Percentiles rank a stretch among this genome's conserved stretches.
These are phyloP conservation scores for Epicampocera succincta DNA, from an alignment of 2,888 invertebrate species.

Conservation along the genomic window DNA sequence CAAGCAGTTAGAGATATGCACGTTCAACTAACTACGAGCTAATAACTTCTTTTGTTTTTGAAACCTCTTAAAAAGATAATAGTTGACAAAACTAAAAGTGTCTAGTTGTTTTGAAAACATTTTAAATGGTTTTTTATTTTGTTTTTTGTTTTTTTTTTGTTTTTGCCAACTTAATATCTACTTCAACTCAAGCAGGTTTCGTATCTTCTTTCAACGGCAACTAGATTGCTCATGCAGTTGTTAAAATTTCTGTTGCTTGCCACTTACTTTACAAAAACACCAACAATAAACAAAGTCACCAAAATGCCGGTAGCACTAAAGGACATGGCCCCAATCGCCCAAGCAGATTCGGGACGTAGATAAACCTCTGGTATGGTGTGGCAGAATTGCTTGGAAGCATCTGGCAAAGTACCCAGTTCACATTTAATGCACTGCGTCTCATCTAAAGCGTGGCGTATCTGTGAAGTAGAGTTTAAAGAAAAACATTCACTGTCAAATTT, in stretches of 20 bases:
- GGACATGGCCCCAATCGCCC: conserved; percentile 96
- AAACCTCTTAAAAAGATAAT: too few relatives aligned
- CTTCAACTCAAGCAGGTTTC: too few relatives aligned
- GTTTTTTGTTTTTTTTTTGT: too few relatives aligned
- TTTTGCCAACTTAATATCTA: too few relatives aligned
- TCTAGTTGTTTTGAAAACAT: too few relatives aligned
- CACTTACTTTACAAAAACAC: conserved; percentile 87
- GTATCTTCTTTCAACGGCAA: not conserved
- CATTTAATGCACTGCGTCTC: conserved; percentile 93
- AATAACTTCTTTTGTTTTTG: too few relatives aligned
- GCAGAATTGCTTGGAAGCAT: conserved; percentile 88
- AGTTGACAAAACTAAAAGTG: too few relatives aligned
- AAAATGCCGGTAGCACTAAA: conserved; percentile 93
- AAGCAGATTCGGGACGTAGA: conserved; percentile 90
- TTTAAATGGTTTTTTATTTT: too few relatives aligned
- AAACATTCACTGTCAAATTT: too few relatives aligned
- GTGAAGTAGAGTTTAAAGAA: conserved; percentile 69
- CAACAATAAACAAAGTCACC: conserved; percentile 89
- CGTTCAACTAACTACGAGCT: too few relatives aligned
- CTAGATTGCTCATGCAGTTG: not conserved
- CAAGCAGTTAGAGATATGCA: too few relatives aligned
- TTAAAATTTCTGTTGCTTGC: not conserved
- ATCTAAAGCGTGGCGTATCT: conserved; percentile 91
- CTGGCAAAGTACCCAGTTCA: conserved; percentile 91
- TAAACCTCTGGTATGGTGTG: conserved; percentile 91